phyloP scores from a whole-genome alignment of 2,797 vertebrate species.

The Podarcis siculus region DNA sequence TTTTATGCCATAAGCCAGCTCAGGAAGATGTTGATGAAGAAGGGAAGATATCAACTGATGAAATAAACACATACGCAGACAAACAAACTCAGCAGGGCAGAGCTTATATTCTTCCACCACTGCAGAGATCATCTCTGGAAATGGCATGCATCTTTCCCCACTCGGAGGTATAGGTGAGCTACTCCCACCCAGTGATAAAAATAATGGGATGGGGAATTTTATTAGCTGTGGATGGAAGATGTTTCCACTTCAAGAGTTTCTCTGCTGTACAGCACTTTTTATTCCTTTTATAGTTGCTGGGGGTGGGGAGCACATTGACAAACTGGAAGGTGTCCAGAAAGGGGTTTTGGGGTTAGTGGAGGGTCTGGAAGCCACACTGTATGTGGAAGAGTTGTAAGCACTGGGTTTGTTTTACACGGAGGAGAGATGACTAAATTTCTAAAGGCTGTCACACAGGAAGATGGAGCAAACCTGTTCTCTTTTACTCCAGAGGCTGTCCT shows the following conservation, averaged over 20 bases:
- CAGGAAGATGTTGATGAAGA: neutral
- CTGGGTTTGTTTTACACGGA: too few species aligned
- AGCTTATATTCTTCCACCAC: neutral
- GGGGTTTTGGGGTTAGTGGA: too few species aligned
- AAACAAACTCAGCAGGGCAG: too few species aligned
- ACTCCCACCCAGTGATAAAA: neutral
- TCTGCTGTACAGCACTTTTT: neutral
- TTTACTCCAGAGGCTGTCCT: too few species aligned
- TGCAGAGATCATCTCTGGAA: neutral
- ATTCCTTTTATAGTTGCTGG: neutral
- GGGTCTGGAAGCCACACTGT: too few species aligned
- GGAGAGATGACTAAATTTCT: too few species aligned
- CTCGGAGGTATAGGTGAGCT: neutral
- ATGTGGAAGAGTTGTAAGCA: too few species aligned
- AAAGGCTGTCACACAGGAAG: too few species aligned
- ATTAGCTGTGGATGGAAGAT: neutral
- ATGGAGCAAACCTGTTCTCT: too few species aligned
- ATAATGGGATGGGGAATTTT: neutral
- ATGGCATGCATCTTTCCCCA: neutral
- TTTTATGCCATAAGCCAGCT: neutral
- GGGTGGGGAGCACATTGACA: too few species aligned
- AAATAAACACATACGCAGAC: neutral
- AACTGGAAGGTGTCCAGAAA: too few species aligned
- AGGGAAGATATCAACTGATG: neutral
- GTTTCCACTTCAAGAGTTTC: neutral